phyloP scores from a whole-genome alignment of 2,113 vertebrate species.

The Sebastes fasciatus region DNA sequence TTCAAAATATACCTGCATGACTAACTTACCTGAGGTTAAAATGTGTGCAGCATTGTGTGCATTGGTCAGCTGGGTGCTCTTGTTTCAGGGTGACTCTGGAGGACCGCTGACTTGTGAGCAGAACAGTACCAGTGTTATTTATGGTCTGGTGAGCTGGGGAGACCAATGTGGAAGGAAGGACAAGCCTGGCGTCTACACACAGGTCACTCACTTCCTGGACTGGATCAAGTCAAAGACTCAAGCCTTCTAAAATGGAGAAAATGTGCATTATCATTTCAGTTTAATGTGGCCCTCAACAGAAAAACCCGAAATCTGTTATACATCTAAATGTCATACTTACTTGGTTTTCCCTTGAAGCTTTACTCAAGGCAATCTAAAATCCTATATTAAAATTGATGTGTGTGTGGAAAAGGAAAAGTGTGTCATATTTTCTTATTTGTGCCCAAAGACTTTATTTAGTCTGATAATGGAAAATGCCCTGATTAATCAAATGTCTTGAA shows the following conservation, averaged over 20 bases:
- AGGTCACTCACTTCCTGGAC: conserved; percentile 83
- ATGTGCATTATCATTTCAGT: background rate
- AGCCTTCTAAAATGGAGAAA: background rate
- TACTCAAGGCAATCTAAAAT: background rate
- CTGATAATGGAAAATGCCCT: too few relatives aligned
- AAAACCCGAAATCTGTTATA: background rate
- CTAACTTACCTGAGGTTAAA: background rate
- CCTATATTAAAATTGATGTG: background rate
- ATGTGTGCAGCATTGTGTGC: background rate
- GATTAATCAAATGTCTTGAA: too few relatives aligned
- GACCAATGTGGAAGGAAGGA: conserved; percentile 87
- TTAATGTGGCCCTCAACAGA: background rate
- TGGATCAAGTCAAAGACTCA: conserved; percentile 88
- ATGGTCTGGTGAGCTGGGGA: conserved; percentile 97
- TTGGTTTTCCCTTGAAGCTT: background rate
- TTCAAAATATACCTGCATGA: background rate
- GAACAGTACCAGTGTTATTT: conserved; percentile 78
- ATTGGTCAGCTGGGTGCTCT: conserved; percentile 3
- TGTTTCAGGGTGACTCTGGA: conserved; percentile 93
- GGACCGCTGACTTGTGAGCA: conserved; percentile 90
- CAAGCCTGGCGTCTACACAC: conserved; percentile 93
- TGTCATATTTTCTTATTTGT: background rate
- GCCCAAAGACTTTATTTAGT: too few relatives aligned
- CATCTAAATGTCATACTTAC: background rate
- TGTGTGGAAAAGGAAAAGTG: background rate